Evolutionary conservation across 2,888 invertebrate genomes (phyloP), one percentile per base, ranked within the genome.

Genomic region (Pachycephus smyrnensis): DNA sequence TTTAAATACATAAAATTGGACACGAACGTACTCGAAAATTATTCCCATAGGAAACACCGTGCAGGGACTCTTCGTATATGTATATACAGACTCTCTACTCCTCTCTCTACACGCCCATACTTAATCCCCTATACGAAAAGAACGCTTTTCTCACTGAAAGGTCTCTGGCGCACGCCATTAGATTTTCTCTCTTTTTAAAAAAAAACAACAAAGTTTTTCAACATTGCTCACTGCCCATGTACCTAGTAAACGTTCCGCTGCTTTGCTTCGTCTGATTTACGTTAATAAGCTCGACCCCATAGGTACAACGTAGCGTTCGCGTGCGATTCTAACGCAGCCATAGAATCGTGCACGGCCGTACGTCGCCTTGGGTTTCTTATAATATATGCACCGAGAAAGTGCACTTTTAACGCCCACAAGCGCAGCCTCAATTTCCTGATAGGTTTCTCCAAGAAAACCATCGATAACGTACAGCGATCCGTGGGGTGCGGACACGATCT

Each of bases 391-490:
- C 55, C 55, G 36, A 32, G 30, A 69, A 69, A 36, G 68, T 31
- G 69, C 32, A 76, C 69, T 31, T 76, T 35, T 71, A 37, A 76
- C 76, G 76, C 76, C 76, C 35, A 73, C 76, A 15, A 73, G 55
- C 73, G 40, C 15, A 37, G 76, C 40, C 76, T 73, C 76, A 33
- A 76, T 76, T 76, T 76, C 73, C 55, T 15, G 73, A 76, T 76
- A 55, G 68, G 31, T 55, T 77, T 77, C 73, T 74, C 69, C 55
- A 15, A 55, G 23, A 23, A 55, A 55, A 55, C 9, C 23, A 23
- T 55, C 55, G 55, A 55, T 55, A 55, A 9, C 55, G 55, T 30
- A 36, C 12, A 23, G 36, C 33, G 40, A 40, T 73, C 23, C 15
- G 11, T 35, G 30, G 15, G 9, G 9, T 6, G 55, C 55, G 55